Base-by-base conservation (phyloP, 2,113 vertebrate species). In the Abramis brama region DNA sequence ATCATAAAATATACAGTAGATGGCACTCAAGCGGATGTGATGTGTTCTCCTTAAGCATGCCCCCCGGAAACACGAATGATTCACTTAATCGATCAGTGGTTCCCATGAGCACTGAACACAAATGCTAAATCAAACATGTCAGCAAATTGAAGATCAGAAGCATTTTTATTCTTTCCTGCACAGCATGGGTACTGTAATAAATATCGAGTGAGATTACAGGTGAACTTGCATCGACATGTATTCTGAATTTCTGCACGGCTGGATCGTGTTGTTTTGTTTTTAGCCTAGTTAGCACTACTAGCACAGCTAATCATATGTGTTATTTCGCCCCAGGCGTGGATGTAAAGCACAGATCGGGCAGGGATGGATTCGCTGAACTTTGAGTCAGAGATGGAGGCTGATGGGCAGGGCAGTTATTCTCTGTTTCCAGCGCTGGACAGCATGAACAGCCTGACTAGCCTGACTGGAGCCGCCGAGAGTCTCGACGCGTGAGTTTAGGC, bases 331-430 rank as follows among this genome's bases (percentile, higher is more conserved):
- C 23, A n/a, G 74, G 5, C 25, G 23, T 21, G 23, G 52, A 30
- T 33, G 17, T 57, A 59, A 12, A 79, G 19, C 50, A 11, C 74
- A 8, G 15, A 27, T 10, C 12, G 1, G 15, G 10, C 39, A 68
- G 10, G 2, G 2, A 83, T 83, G 81, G 81, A 83, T 17, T 73
- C 81, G 0, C 47, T 83, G 11, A 92, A 91, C 47, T 96, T 96
- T 90, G 95, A 95, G 75, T 92, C 95, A 4, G 95, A 95, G 91
- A 95, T 96, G 93, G 95, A 95, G 89, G 86, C 94, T 15, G 95
- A 96, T 33, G 94, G 92, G 50, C 95, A 95, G 86, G 95, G 95
- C 3, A 94, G 79, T 90, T 96, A 95, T 87, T 95, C 95, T 3
- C 90, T 96, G 39, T 96, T 96, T 89, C 95, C 95, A 60, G 94